phyloP scores from a whole-genome alignment of 2,113 vertebrate species.

The Pachypanchax playfairii region DNA sequence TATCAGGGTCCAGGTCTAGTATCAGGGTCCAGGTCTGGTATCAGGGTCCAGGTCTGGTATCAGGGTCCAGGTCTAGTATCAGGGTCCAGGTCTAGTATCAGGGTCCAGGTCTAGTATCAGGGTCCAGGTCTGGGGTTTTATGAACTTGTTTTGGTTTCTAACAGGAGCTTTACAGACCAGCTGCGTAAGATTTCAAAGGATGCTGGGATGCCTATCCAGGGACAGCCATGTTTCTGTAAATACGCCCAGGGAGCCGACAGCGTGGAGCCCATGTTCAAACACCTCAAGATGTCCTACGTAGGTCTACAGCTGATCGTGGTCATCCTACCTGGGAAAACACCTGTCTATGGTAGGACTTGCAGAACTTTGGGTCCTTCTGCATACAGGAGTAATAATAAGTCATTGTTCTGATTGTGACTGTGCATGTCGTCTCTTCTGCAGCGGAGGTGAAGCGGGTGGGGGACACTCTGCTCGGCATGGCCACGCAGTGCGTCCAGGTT shows the following conservation, averaged over 20 bases:
- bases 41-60: too few species aligned
- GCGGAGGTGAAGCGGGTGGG: conserved; percentile 98
- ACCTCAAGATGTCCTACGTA: conserved; percentile 97
- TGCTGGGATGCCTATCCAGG: conserved; percentile 98
- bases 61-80: too few species aligned
- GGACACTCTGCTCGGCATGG: conserved; percentile 97
- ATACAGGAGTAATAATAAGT: too few species aligned
- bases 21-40: too few species aligned
- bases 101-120: too few species aligned
- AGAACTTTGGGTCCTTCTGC: too few species aligned
- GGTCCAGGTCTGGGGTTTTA: neutral
- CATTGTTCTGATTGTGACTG: too few species aligned
- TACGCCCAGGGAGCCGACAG: conserved; percentile 98
- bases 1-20: too few species aligned
- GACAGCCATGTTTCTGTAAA: conserved; percentile 98
- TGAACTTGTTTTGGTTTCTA: neutral
- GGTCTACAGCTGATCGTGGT: conserved; percentile 98
- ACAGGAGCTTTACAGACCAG: conserved; percentile 97
- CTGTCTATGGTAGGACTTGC: conserved; percentile 89
- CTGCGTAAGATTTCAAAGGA: conserved; percentile 98
- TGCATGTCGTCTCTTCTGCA: conserved; percentile 59
- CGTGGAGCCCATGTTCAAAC: conserved; percentile 99
- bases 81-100: too few species aligned
- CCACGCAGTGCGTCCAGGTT: conserved; percentile 97
- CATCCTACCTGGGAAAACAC: conserved; percentile 96